A percentile compares a stretch with the other conserved stretches of the same genome.
Evolutionary conservation across 1,140 invertebrate species (phyloP).

Genomic region (Parapsyche elsis): DNA sequence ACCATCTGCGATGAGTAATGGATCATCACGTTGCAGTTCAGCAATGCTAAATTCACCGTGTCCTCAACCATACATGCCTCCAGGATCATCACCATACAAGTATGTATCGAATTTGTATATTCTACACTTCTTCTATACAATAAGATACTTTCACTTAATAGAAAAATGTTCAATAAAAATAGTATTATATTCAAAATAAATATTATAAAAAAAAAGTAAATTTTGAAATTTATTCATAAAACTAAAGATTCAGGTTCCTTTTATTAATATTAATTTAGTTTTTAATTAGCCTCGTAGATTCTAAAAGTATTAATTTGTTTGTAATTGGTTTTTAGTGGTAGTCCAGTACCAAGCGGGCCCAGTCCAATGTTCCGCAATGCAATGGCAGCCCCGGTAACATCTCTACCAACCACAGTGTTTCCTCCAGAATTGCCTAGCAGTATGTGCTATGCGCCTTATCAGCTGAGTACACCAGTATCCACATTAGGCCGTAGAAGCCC

Average conservation of each 20-base stretch:
- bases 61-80: slow-evolving; percentile 54
- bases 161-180: not conserved
- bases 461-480: not conserved
- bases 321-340: slow-evolving; percentile 36
- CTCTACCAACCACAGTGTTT: slow-evolving; percentile 63
- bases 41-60: slow-evolving; percentile 52
- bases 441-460: not conserved
- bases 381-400: slow-evolving; percentile 59
- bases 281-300: no score
- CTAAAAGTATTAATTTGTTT: slow-evolving; percentile 30
- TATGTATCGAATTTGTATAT: not conserved
- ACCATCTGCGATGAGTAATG: slow-evolving; percentile 48
- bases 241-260: no score
- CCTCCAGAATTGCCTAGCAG: slow-evolving; percentile 54
- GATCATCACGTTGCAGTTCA: slow-evolving; percentile 52
- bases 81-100: slow-evolving; percentile 34
- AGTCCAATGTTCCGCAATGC: slow-evolving; percentile 2
- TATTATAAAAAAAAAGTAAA: not conserved
- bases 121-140: no score
- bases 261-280: no score
- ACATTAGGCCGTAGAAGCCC: slow-evolving; percentile 47
- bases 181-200: not conserved
- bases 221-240: no score
- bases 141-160: no score
- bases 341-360: not conserved